phyloP scores from a whole-genome alignment of 2,797 vertebrate genomes.

The Limosa lapponica region DNA sequence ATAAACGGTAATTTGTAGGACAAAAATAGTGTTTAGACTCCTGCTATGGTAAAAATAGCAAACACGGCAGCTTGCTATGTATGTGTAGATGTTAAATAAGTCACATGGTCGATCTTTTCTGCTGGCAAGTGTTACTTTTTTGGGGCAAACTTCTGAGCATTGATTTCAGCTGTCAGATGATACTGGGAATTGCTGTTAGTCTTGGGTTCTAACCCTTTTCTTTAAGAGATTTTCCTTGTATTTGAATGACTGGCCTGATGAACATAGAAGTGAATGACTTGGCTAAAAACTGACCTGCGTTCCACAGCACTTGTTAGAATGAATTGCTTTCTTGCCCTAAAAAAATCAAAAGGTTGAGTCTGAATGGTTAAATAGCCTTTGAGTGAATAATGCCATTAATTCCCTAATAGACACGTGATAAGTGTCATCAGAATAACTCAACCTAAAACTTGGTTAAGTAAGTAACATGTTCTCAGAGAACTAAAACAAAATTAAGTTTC shows the following conservation, averaged over 20 bases:
- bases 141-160: not conserved
- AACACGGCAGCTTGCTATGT: not conserved
- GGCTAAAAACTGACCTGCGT: not conserved
- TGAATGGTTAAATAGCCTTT: not conserved
- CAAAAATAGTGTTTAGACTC: not conserved
- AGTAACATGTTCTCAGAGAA: not conserved
- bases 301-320: not conserved
- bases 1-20: constrained; percentile 85
- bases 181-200: not conserved
- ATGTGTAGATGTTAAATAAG: not conserved
- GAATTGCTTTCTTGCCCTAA: not conserved
- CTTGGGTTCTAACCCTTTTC: not conserved
- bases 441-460: not conserved
- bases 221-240: not conserved
- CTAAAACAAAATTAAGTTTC: not conserved
- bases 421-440: not conserved
- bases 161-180: not conserved
- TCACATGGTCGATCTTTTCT: not conserved
- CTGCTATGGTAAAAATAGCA: not conserved
- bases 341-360: not conserved
- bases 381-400: not conserved
- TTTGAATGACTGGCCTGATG: not conserved
- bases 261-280: not conserved
- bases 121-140: not conserved
- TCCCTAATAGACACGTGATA: not conserved